These are phyloP conservation scores for Hucho hucho DNA, from an alignment of 2,113 vertebrate genomes.

Conservation along the genomic window DNA sequence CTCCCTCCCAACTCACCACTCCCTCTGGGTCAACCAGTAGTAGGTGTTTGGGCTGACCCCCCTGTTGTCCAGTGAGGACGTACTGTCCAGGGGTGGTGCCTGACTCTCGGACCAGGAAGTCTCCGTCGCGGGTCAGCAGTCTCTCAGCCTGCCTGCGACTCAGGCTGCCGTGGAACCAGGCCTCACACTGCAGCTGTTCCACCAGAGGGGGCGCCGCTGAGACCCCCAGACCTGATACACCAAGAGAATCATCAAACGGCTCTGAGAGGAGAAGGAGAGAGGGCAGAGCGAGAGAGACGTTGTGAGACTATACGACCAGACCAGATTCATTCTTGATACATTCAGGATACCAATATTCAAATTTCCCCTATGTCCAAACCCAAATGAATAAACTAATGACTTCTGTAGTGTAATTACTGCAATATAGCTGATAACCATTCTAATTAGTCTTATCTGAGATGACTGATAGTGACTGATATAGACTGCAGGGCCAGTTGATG, in stretches of 20 bases:
- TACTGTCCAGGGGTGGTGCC: slow-evolving; percentile 94
- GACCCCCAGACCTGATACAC: slow-evolving; percentile 57
- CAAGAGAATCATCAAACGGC: slow-evolving; percentile 92
- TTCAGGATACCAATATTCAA: too few species aligned
- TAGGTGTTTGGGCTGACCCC: slow-evolving; percentile 91
- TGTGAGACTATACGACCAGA: neutral
- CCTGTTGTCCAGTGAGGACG: slow-evolving; percentile 92
- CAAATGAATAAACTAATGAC: too few species aligned
- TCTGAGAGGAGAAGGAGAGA: slow-evolving; percentile 67
- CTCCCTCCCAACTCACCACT: slow-evolving; percentile 78
- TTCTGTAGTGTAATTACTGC: too few species aligned
- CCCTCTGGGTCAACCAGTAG: slow-evolving; percentile 95
- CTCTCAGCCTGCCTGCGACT: slow-evolving; percentile 89
- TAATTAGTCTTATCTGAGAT: too few species aligned
- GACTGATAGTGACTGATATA: too few species aligned
- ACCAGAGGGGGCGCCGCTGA: slow-evolving; percentile 82
- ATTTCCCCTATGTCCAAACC: too few species aligned
- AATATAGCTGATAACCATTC: too few species aligned
- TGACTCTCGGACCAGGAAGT: slow-evolving; percentile 95
- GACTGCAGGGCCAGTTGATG: too few species aligned
- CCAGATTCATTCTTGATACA: neutral
- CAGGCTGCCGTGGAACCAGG: slow-evolving; percentile 93
- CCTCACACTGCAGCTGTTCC: slow-evolving; percentile 86
- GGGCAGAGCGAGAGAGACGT: neutral
- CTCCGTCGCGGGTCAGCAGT: slow-evolving; percentile 86